Percentiles rank a stretch among this genome's conserved stretches.
phyloP scores from a whole-genome alignment of 2,113 vertebrate genomes.

The Paracanthobrama guichenoti region DNA sequence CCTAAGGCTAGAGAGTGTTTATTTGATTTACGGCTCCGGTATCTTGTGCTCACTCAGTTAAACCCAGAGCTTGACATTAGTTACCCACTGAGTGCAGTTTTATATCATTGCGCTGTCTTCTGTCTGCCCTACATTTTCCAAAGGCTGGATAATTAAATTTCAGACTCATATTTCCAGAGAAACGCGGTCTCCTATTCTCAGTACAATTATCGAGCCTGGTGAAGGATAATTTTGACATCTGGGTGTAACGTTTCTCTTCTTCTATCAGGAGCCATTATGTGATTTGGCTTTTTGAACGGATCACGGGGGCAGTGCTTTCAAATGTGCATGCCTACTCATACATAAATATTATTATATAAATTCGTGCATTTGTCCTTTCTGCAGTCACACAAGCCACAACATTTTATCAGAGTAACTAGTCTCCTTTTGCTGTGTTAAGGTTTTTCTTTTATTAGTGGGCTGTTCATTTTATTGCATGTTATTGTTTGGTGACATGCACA shows the following conservation, averaged over 20 bases:
- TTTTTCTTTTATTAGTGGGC: not conserved
- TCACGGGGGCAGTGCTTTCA: slow-evolving; percentile 55
- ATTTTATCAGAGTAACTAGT: not conserved
- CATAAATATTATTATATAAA: slow-evolving; percentile 58
- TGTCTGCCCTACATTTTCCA: slow-evolving; percentile 72
- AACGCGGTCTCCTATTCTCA: slow-evolving; percentile 68
- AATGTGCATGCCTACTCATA: slow-evolving; percentile 60
- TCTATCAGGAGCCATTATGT: slow-evolving; percentile 67
- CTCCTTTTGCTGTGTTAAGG: not conserved
- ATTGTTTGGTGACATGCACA: not conserved
- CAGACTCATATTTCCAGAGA: slow-evolving; percentile 73
- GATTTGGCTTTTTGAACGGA: slow-evolving; percentile 72
- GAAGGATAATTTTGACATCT: slow-evolving; percentile 70
- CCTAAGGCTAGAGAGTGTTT: slow-evolving; percentile 45
- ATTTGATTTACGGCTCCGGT: slow-evolving; percentile 60
- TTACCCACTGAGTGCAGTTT: slow-evolving; percentile 71
- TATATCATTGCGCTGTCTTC: slow-evolving; percentile 62
- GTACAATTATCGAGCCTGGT: slow-evolving; percentile 71
- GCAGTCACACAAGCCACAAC: not conserved
- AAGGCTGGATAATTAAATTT: slow-evolving; percentile 78
- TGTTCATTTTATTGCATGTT: not conserved
- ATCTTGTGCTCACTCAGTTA: slow-evolving; percentile 60
- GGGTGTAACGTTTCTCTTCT: slow-evolving; percentile 73
- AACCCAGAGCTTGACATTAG: slow-evolving; percentile 65
- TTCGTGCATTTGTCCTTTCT: slow-evolving; percentile 56